Percentiles rank a stretch among this genome's conserved stretches.
phyloP scores from a whole-genome alignment of 2,797 vertebrate genomes.

The Rhabdophis nuchalis region DNA sequence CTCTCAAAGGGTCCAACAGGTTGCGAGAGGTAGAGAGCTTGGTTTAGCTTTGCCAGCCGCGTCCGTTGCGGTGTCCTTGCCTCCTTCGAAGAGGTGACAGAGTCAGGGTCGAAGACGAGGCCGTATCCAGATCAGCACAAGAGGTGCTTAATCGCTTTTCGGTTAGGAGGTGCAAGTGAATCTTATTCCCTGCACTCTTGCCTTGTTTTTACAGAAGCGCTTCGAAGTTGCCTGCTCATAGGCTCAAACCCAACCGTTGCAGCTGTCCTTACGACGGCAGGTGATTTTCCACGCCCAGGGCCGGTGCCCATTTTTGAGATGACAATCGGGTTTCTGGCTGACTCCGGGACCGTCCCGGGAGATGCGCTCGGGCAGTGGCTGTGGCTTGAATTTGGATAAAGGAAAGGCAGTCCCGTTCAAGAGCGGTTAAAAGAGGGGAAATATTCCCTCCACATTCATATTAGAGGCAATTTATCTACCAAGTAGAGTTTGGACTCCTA shows the following conservation, averaged over 20 bases:
- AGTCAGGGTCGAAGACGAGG: not conserved
- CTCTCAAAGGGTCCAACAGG: not conserved
- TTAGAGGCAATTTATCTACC: not conserved
- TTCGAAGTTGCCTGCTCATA: not conserved
- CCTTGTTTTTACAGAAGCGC: not conserved
- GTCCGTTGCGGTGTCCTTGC: not conserved
- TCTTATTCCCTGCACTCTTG: not conserved
- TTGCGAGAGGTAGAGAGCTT: accelerated
- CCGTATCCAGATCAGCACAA: not conserved
- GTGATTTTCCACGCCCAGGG: not conserved
- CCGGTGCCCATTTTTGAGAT: not conserved
- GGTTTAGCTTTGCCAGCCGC: not conserved
- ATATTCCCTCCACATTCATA: no score
- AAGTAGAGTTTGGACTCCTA: not conserved
- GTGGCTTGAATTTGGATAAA: not conserved
- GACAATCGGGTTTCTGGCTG: not conserved
- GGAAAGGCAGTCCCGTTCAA: not conserved
- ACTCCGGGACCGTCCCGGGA: no score
- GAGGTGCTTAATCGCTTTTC: not conserved
- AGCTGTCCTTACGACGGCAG: not conserved
- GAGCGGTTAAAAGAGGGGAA: not conserved
- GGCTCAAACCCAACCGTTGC: not conserved
- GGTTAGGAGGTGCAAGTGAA: not conserved
- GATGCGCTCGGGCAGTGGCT: not conserved
- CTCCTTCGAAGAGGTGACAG: not conserved